A percentile compares a stretch with the other conserved stretches of the same genome.
These are phyloP conservation scores for Drosophila kanekoi DNA, from an alignment of 2,888 invertebrate species.

Conservation along the genomic window DNA sequence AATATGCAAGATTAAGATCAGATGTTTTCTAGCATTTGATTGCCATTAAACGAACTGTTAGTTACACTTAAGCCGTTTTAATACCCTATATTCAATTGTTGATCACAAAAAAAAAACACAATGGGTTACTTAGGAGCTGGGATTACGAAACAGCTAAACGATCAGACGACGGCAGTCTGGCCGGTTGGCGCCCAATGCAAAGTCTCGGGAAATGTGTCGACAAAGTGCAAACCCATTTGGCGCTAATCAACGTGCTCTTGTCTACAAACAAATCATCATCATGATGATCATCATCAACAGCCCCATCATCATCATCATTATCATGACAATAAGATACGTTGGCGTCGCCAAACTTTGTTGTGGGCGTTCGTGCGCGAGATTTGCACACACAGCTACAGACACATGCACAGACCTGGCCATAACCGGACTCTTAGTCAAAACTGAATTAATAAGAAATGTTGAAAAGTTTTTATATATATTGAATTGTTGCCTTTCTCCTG, in stretches of 20 bases:
- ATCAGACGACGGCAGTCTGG: constrained; percentile 29
- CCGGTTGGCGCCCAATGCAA: constrained; percentile 54
- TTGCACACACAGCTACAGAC: constrained; percentile 14
- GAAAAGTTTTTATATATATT: constrained; percentile 18
- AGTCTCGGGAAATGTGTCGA: constrained; percentile 45
- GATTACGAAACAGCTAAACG: constrained; percentile 29
- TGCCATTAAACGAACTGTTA: constrained; percentile 14
- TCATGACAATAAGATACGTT: constrained; percentile 64
- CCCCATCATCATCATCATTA: constrained; percentile 10
- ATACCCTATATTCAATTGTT: constrained; percentile 28
- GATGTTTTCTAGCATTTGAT: constrained; percentile 14
- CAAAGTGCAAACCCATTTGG: constrained; percentile 56
- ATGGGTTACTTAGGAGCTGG: constrained; percentile 20
- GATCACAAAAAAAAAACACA: constrained; percentile 14
- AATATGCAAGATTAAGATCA: neutral
- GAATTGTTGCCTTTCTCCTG: constrained; percentile 42
- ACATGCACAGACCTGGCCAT: neutral
- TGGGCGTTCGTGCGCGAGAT: constrained; percentile 42
- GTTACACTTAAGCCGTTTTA: constrained; percentile 24
- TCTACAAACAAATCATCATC: constrained; percentile 47
- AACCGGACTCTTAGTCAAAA: constrained; percentile 40
- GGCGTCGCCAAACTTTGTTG: constrained; percentile 47
- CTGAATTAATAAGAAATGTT: constrained; percentile 49
- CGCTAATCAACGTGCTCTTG: constrained; percentile 56
- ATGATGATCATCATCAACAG: constrained; percentile 2